These are phyloP conservation scores for Sylvicola cinctus DNA, from an alignment of 2,888 invertebrate genomes.

Conservation along the genomic window DNA sequence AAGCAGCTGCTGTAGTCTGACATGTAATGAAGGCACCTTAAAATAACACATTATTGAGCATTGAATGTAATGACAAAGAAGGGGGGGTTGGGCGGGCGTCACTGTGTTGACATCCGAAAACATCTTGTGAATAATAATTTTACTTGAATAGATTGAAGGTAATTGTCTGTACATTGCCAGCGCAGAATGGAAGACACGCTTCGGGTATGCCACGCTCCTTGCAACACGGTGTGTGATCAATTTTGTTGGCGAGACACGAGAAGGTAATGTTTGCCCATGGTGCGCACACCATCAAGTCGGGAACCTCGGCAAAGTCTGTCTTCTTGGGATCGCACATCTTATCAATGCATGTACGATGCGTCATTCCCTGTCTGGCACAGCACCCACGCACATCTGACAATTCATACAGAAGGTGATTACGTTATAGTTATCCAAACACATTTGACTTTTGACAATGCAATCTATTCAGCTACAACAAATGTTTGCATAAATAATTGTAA, in stretches of 20 bases:
- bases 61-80: neutral
- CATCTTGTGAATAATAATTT: constrained; percentile 19
- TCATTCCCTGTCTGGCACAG: constrained; percentile 49
- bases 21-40: constrained; percentile 61
- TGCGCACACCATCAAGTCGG: constrained; percentile 75
- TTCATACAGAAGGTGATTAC: neutral
- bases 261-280: constrained; percentile 71
- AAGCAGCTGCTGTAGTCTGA: constrained; percentile 61
- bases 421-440: no score
- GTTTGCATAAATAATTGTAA: no score
- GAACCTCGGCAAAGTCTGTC: constrained; percentile 26
- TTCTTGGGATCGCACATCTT: constrained; percentile 61
- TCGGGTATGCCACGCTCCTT: constrained; percentile 51
- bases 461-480: neutral
- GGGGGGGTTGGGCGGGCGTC: no score
- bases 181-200: constrained; percentile 53
- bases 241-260: constrained; percentile 54
- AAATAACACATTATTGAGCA: neutral
- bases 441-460: neutral
- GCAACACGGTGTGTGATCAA: constrained; percentile 69
- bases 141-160: constrained; percentile 70
- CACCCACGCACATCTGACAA: constrained; percentile 41
- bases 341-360: constrained; percentile 50
- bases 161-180: constrained; percentile 55
- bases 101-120: neutral